These are phyloP conservation scores for Fratercula arctica DNA, from an alignment of 2,797 vertebrate species.

Conservation along the genomic window DNA sequence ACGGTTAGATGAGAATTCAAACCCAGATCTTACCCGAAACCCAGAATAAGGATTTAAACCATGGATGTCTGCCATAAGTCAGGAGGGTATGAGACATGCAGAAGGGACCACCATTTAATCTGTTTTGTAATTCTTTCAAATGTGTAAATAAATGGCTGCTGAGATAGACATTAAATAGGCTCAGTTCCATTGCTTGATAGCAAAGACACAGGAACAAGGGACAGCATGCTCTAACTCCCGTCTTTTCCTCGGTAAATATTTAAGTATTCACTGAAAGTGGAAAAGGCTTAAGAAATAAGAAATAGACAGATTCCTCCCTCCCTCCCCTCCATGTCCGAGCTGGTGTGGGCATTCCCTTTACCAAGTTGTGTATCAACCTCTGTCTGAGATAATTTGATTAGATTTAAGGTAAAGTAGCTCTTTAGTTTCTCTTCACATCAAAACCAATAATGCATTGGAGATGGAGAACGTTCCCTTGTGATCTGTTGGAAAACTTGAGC, in stretches of 20 bases:
- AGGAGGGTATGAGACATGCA: not conserved
- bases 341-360: not conserved
- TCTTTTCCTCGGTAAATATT: not conserved
- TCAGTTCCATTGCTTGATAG: not conserved
- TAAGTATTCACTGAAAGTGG: not conserved
- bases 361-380: not conserved
- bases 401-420: not conserved
- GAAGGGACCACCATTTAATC: not conserved
- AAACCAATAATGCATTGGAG: not conserved
- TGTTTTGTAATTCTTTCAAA: not conserved
- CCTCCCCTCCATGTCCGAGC: not conserved
- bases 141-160: not conserved
- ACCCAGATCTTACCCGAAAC: not conserved
- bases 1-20: not conserved
- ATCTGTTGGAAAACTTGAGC: not conserved
- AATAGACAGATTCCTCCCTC: not conserved
- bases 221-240: not conserved
- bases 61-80: accelerated
- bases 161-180: not conserved
- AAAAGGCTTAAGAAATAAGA: not conserved
- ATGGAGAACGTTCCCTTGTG: not conserved
- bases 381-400: not conserved
- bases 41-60: not conserved
- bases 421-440: not conserved
- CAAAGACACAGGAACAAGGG: not conserved